Conservation (phyloP, 2,888 invertebrate genomes). For the Tenthredo mesomela region DNA sequence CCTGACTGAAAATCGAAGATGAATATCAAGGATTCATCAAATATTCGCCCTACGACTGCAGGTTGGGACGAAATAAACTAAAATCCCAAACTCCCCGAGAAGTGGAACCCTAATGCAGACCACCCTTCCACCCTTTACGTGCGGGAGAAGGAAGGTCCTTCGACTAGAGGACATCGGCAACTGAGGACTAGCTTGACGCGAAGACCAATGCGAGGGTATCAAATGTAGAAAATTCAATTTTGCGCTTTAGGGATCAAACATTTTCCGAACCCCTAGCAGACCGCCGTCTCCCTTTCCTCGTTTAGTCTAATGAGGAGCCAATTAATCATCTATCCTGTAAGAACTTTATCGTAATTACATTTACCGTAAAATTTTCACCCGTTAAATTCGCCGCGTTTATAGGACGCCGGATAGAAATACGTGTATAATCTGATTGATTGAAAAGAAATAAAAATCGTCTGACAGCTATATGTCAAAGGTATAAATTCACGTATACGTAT, state of each 20-base stretch:
- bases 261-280: constrained; percentile 21
- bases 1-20: not conserved
- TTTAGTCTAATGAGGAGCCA: constrained; percentile 48
- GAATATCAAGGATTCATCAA: constrained; percentile 4
- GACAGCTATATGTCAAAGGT: not conserved
- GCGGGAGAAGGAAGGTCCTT: constrained; percentile 20
- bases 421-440: constrained; percentile 5
- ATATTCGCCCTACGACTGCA: constrained; percentile 13
- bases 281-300: constrained; percentile 14
- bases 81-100: constrained; percentile 41
- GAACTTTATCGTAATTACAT: constrained; percentile 43
- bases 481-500: not conserved
- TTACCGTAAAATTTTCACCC: constrained; percentile 14
- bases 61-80: constrained; percentile 39
- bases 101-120: constrained; percentile 25
- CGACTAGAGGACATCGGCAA: not conserved
- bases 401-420: not conserved
- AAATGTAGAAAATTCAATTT: constrained; percentile 53
- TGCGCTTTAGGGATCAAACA: constrained; percentile 54
- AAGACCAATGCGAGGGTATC: constrained; percentile 37
- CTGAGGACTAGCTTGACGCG: constrained; percentile 19
- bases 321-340: constrained; percentile 47
- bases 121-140: constrained; percentile 45
- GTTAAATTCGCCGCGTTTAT: not conserved
- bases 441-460: not conserved